Conservation (phyloP, 1,140 invertebrate genomes). For the Drosophila eugracilis region DNA sequence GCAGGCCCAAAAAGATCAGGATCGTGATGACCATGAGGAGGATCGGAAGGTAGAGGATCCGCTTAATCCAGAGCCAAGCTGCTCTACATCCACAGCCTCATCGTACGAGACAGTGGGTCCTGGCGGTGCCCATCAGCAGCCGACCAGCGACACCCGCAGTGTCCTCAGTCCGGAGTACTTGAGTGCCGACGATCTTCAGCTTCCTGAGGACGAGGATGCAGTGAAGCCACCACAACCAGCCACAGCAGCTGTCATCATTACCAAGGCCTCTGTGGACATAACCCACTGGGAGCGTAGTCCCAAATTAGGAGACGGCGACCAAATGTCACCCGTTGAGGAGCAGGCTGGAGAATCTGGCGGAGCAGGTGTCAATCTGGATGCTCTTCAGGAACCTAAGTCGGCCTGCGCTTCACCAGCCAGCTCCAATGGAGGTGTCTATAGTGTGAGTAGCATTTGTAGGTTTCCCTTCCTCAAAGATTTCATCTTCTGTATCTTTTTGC, state of each 20-base stretch:
- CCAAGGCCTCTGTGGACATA: slow-evolving; percentile 88
- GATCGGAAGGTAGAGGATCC: slow-evolving; percentile 3
- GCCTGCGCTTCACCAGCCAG: slow-evolving; percentile 92
- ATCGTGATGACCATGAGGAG: slow-evolving; percentile 1
- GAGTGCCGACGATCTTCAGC: slow-evolving; percentile 77
- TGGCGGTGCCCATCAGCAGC: slow-evolving; percentile 25
- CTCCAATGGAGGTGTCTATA: slow-evolving; percentile 94
- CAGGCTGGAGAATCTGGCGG: slow-evolving; percentile 1
- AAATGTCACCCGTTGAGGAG: slow-evolving; percentile 76
- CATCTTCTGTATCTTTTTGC: background rate
- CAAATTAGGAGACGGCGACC: slow-evolving; percentile 56
- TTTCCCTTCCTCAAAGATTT: background rate
- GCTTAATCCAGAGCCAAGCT: slow-evolving; percentile 52
- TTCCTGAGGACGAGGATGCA: slow-evolving; percentile 57
- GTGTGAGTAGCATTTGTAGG: slow-evolving; percentile 88
- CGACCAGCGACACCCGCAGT: slow-evolving; percentile 38
- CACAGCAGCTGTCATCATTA: slow-evolving; percentile 87
- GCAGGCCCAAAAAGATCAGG: background rate
- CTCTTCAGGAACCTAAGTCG: slow-evolving; percentile 85
- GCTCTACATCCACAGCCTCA: slow-evolving; percentile 77
- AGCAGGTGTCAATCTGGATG: slow-evolving; percentile 62
- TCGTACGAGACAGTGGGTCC: slow-evolving; percentile 82
- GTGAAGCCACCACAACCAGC: slow-evolving; percentile 27
- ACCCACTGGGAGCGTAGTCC: slow-evolving; percentile 84
- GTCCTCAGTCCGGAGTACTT: slow-evolving; percentile 77